These are phyloP conservation scores for Paramuricea clavata DNA, from an alignment of 92 coral and sea anemone species.

Conservation along the genomic window DNA sequence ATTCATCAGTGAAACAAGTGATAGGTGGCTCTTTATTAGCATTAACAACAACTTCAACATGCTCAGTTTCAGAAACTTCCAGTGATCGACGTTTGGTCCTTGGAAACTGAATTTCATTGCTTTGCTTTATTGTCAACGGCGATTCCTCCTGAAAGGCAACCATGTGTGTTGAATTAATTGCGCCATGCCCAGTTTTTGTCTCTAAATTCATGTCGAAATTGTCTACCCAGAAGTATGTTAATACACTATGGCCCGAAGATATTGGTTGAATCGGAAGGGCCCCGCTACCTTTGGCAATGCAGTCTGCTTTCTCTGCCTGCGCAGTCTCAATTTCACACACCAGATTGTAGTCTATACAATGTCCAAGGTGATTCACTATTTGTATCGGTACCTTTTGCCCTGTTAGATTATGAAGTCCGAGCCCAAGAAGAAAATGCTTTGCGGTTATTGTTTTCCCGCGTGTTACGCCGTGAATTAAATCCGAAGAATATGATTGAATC, in stretches of 20 bases:
- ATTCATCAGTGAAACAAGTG: conserved; percentile 10
- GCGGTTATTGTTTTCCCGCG: conserved; percentile 10
- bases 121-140: neutral
- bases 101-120: neutral
- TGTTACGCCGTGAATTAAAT: conserved; percentile 19
- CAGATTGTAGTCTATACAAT: conserved; percentile 14
- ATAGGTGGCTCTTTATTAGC: conserved; percentile 22
- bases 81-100: neutral
- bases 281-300: neutral
- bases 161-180: no score
- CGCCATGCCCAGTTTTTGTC: conserved; percentile 13
- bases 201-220: no score
- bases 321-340: conserved; percentile 21
- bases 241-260: neutral
- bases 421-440: conserved; percentile 17
- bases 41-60: neutral
- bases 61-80: conserved; percentile 16
- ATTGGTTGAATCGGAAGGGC: neutral
- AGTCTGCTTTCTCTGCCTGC: neutral
- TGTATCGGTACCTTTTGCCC: neutral
- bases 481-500: conserved; percentile 6
- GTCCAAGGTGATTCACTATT: conserved; percentile 16
- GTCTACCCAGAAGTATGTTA: conserved; percentile 8
- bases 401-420: conserved; percentile 25
- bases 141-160: neutral